Evolutionary conservation across 2,113 vertebrate species (phyloP), one percentile per base, ranked within the genome.

Genomic region (Pimephales promelas): DNA sequence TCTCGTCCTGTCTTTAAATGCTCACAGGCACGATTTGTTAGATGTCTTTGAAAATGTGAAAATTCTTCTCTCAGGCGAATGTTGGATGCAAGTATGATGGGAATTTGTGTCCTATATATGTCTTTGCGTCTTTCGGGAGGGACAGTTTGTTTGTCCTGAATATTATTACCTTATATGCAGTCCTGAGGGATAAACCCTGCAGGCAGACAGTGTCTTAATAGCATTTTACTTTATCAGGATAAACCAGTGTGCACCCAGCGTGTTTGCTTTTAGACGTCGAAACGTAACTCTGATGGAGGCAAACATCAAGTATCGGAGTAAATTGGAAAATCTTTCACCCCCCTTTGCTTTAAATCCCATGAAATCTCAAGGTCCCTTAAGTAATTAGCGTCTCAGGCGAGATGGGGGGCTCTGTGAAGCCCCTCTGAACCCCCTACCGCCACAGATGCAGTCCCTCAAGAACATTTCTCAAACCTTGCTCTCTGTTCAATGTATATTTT

Each of bases 341-440:
- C 36, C 74, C 86, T 84, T 43, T 49, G 90, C 90, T 92, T 92
- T 93, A 94, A 95, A 94, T 93, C 92, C 92, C 91, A 89, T 89
- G 90, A 93, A 94, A 93, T 94, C 94, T 95, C 93, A 90, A 92
- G 91, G 92, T 94, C 93, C 94, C 94, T 88, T 90, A 95, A 92
- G 93, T 95, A 94, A 95, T 95, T 94, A 94, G 92, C 92, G 92
- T 93, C 92, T 92, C 90, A 88, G 81, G 91, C 87, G 92, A 92
- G 88, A 86, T 40, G 82, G 89, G 79, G 79, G 92, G 91, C 91
- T 88, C 47, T 86, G 90, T 88, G 90, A 88, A 86, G 74, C 88
- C 89, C 83, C 90, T 88, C 87, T 87, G 90, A 66, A 87, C 89
- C 91, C 34, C 45, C 47, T 82, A 72, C 59, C 66, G 54, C 61